Evolutionary conservation across 2,113 vertebrate species (phyloP).

Genomic region (Grus americana): DNA sequence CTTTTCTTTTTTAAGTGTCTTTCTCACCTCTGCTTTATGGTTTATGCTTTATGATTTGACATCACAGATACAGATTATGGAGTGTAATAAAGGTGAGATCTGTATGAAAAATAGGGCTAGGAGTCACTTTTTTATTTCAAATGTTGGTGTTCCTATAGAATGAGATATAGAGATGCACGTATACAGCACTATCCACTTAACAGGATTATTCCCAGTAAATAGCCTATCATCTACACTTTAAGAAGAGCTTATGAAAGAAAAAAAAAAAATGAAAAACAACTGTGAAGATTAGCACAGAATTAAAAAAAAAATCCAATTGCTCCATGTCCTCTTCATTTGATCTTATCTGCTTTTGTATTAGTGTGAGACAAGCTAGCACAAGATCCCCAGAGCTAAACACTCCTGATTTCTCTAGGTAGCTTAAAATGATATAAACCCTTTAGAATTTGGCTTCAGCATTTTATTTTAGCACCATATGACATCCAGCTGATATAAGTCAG

Average conservation of each 20-base stretch:
- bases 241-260: background rate
- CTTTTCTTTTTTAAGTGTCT: background rate
- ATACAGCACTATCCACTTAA: background rate
- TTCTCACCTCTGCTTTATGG: background rate
- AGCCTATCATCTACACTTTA: background rate
- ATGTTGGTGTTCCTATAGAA: background rate
- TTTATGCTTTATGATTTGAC: background rate
- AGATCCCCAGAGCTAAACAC: background rate
- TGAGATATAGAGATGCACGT: background rate
- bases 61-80: background rate
- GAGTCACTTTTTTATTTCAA: background rate
- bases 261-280: background rate
- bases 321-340: background rate
- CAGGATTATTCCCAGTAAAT: background rate
- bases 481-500: background rate
- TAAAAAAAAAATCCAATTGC: background rate
- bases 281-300: background rate
- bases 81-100: background rate
- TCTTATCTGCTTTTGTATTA: background rate
- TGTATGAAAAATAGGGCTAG: background rate
- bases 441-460: background rate
- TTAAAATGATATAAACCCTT: background rate
- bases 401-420: background rate
- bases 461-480: background rate
- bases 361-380: background rate